These are phyloP conservation scores for Liparis tanakae DNA, from an alignment of 2,797 vertebrate genomes.

Conservation along the genomic window DNA sequence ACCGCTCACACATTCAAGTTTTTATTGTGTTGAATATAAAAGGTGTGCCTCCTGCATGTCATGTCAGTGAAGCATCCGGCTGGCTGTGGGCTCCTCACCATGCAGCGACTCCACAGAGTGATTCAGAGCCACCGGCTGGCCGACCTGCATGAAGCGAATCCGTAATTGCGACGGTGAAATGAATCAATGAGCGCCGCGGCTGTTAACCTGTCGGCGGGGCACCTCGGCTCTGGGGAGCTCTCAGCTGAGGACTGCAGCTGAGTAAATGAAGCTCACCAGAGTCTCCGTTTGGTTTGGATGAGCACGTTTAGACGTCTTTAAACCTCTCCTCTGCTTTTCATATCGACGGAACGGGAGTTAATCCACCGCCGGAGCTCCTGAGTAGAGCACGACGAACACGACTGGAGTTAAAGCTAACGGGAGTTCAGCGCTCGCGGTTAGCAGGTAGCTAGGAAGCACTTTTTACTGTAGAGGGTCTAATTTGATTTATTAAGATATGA, in stretches of 20 bases:
- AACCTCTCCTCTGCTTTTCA: background rate
- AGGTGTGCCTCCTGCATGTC: background rate
- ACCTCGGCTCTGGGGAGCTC: conserved; percentile 40
- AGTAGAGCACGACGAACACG: background rate
- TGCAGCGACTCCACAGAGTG: conserved; percentile 16
- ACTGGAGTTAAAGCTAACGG: no score
- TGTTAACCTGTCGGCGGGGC: conserved; percentile 62
- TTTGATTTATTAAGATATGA: no score
- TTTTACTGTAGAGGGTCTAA: no score
- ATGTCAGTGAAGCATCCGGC: no score
- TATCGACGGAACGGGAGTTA: background rate
- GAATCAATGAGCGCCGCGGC: conserved; percentile 55
- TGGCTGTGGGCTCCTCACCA: no score
- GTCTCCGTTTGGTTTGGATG: background rate
- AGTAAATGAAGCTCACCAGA: conserved; percentile 37
- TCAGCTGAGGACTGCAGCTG: conserved; percentile 28
- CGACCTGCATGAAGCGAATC: conserved; percentile 50
- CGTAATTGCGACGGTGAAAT: conserved; percentile 60
- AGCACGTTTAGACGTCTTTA: conserved; percentile 8
- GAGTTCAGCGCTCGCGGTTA: no score
- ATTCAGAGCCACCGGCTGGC: conserved; percentile 44
- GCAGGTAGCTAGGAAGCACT: no score
- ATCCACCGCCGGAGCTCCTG: background rate
- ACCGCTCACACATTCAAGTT: background rate
- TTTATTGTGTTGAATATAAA: background rate